phyloP scores from a whole-genome alignment of 2,888 invertebrate genomes.

The Caenorhabditis angaria region DNA sequence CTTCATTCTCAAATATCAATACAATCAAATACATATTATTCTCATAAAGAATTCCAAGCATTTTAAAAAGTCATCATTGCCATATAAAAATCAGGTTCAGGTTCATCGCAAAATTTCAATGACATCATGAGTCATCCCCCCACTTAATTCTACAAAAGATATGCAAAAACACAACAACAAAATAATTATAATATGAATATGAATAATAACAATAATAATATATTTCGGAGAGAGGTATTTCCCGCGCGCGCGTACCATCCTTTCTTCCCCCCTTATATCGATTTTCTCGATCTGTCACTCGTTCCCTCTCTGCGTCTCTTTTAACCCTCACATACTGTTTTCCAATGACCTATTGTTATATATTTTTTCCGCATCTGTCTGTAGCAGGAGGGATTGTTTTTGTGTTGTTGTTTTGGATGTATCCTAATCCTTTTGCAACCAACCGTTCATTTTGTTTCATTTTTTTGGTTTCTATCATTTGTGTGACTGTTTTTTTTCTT shows the following conservation, averaged over 20 bases:
- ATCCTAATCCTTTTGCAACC: slow-evolving; percentile 19
- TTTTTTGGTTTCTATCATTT: background rate
- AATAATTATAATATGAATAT: background rate
- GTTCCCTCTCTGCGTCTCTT: background rate
- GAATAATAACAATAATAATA: background rate
- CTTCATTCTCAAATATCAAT: too few relatives aligned
- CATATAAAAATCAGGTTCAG: too few relatives aligned
- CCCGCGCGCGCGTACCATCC: background rate
- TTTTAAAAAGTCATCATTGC: too few relatives aligned
- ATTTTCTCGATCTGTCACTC: slow-evolving; percentile 4
- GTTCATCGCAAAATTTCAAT: too few relatives aligned
- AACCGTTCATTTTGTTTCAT: slow-evolving; percentile 6
- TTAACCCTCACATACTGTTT: slow-evolving; percentile 15
- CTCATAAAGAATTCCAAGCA: too few relatives aligned
- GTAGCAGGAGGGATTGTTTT: background rate
- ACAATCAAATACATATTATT: too few relatives aligned
- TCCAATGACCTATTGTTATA: slow-evolving; percentile 9
- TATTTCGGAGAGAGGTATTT: background rate
- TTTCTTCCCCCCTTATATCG: background rate
- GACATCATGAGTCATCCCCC: too few relatives aligned
- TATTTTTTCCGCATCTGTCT: slow-evolving; percentile 25
- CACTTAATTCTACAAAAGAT: too few relatives aligned
- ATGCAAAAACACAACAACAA: background rate
- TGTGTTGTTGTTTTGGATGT: slow-evolving; percentile 8
- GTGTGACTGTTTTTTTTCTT: background rate